Evolutionary conservation across 1,140 invertebrate genomes (phyloP).

Genomic region (Chironomus striatipennis): DNA sequence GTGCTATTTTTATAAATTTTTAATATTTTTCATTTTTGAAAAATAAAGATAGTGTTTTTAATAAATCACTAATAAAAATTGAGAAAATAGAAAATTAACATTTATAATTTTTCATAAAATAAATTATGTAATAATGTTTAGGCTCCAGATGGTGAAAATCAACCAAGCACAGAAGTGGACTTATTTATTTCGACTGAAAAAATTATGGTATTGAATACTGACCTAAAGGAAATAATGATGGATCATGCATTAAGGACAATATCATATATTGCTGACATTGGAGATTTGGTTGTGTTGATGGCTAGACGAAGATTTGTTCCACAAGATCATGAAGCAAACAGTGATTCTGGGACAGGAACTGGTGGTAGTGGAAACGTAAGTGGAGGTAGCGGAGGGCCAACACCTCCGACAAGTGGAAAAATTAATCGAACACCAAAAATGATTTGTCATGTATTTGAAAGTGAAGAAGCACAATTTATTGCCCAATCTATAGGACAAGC

Average conservation of each 20-base stretch:
- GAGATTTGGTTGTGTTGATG: slow-evolving; percentile 97
- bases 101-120: background rate
- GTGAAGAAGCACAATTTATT: slow-evolving; percentile 98
- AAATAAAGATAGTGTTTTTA: too few relatives aligned
- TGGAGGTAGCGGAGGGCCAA: slow-evolving; percentile 22
- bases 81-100: background rate
- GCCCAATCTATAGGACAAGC: slow-evolving; percentile 99
- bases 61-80: too few relatives aligned
- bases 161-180: slow-evolving; percentile 98
- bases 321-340: slow-evolving; percentile 62
- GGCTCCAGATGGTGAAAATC: slow-evolving; percentile 97
- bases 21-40: too few relatives aligned
- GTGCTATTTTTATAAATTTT: background rate
- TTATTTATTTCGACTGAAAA: slow-evolving; percentile 99
- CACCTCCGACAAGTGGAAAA: slow-evolving; percentile 41
- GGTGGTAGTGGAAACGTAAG: slow-evolving; percentile 29
- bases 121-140: slow-evolving; percentile 44
- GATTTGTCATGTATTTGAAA: slow-evolving; percentile 99
- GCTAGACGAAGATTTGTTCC: slow-evolving; percentile 85
- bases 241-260: slow-evolving; percentile 97
- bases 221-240: slow-evolving; percentile 99
- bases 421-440: slow-evolving; percentile 92
- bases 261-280: slow-evolving; percentile 98
- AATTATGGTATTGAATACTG: slow-evolving; percentile 99
- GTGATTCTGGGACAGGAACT: slow-evolving; percentile 24